Conservation (phyloP, 2,888 invertebrate species). For the Hypolimnas misippus region DNA sequence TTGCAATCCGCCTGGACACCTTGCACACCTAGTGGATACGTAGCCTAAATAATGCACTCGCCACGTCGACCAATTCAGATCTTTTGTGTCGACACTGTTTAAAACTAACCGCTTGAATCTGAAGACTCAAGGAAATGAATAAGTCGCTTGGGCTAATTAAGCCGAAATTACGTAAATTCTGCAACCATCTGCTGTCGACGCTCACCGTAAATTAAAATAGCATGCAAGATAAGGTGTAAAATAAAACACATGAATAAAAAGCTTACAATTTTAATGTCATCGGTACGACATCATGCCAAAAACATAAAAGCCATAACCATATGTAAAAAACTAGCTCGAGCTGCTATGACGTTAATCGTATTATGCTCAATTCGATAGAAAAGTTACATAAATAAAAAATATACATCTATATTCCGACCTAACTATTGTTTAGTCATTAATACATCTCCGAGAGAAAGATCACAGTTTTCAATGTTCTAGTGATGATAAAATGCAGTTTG, state of each 20-base stretch:
- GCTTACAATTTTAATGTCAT: slow-evolving; percentile 82
- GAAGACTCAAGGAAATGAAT: no score
- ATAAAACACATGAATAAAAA: slow-evolving; percentile 75
- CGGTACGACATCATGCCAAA: slow-evolving; percentile 77
- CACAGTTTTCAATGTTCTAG: slow-evolving; percentile 67
- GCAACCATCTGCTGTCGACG: slow-evolving; percentile 73
- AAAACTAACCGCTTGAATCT: no score
- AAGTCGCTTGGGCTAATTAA: no score
- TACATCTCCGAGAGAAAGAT: slow-evolving; percentile 64
- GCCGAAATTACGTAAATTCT: slow-evolving; percentile 46
- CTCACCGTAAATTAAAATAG: slow-evolving; percentile 47
- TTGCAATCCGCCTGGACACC: no score
- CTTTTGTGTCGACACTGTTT: no score
- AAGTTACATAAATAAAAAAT: slow-evolving; percentile 77
- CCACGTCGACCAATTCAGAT: no score
- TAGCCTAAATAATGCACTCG: no score
- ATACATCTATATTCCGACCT: slow-evolving; percentile 65
- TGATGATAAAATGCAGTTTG: slow-evolving; percentile 72
- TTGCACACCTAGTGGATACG: no score
- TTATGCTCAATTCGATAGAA: slow-evolving; percentile 75
- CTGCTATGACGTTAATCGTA: slow-evolving; percentile 49
- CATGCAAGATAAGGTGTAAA: slow-evolving; percentile 70
- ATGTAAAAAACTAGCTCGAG: slow-evolving; percentile 59
- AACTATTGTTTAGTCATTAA: slow-evolving; percentile 66
- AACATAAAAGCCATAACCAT: slow-evolving; percentile 73